Evolutionary conservation across 2,113 vertebrate genomes (phyloP).

Genomic region (Atractosteus spatula): DNA sequence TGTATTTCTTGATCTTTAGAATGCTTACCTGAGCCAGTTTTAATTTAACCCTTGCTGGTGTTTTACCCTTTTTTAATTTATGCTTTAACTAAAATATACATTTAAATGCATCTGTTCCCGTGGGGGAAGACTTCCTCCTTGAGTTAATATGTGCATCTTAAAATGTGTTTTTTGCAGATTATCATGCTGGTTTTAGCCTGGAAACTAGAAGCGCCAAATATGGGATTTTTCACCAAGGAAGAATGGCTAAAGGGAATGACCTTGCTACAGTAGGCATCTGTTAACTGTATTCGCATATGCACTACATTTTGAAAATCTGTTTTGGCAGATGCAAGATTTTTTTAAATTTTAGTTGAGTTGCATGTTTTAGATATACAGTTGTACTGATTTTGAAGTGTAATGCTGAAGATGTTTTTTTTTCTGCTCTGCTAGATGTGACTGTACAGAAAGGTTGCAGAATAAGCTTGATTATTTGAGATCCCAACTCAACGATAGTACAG

Average conservation of each 20-base stretch:
- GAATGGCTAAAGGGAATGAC: conserved; percentile 98
- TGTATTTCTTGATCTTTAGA: no score
- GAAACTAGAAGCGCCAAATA: conserved; percentile 92
- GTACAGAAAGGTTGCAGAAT: conserved; percentile 85
- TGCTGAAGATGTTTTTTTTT: no score
- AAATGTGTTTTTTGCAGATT: conserved; percentile 65
- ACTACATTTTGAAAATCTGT: background rate
- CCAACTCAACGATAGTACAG: conserved; percentile 83
- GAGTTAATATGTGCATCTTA: no score
- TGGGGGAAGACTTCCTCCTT: no score
- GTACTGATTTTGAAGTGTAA: no score
- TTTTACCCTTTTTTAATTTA: no score
- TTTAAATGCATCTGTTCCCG: no score
- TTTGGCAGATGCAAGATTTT: background rate
- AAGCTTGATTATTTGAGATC: conserved; percentile 87
- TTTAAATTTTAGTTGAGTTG: background rate
- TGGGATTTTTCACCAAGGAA: conserved; percentile 98
- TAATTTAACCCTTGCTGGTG: no score
- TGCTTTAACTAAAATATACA: no score
- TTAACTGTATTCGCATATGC: background rate
- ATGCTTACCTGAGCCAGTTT: no score
- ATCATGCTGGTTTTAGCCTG: conserved; percentile 97
- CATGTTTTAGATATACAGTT: background rate
- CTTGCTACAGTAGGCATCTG: conserved; percentile 83
- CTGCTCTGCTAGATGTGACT: conserved; percentile 78